Base-by-base conservation (phyloP, 2,888 invertebrate species). In the Hybos culiciformis region DNA sequence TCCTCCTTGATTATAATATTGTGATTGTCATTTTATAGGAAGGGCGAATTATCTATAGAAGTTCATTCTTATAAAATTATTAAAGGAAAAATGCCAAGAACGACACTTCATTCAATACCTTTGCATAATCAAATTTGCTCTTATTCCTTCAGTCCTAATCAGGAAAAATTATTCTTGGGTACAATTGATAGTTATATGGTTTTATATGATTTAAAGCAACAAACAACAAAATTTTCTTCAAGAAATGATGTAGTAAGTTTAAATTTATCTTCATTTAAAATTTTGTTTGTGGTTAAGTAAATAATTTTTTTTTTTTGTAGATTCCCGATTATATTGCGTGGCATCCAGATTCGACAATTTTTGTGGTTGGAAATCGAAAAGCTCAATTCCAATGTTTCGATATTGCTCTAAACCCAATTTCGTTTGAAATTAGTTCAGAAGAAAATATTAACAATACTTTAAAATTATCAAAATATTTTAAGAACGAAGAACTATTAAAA, bases 171-270 rank as follows among this genome's bases (percentile, higher is more conserved):
- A 8, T 67, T 91, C 20, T 64, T 86, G 36, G 86, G 87, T 8
- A 90, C 90, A 56, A 82, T 85, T 39, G 90, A 92, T 67, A 84
- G 85, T 5, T 80, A 86, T 4, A 65, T 93, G 47, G 83, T 83
- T 32, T 67, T 92, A 19, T 75, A 86, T 53, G 87, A 92, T 67
- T 73, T 80, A 45, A 69, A 72, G 20, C 75, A 78, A 48, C 83
- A 85, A 37, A 72, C 82, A 1, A 87, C 83, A 5, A 78, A 78
- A 57, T 76, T 80, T 15, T 75, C 80, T 4, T 49, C 60, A 29
- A 80, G 83, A 62, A 79, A 83, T 43, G 78, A 83, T 43, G 83
- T 92, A 69, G 88, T 88, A 66, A 75, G 78, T 71, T 43, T 41
- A 26, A 39, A 7, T 37, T 11, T 31, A 37, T 12, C 9, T 11